phyloP scores from a whole-genome alignment of 2,797 vertebrate species.

The Stomatorhinus walkeri region DNA sequence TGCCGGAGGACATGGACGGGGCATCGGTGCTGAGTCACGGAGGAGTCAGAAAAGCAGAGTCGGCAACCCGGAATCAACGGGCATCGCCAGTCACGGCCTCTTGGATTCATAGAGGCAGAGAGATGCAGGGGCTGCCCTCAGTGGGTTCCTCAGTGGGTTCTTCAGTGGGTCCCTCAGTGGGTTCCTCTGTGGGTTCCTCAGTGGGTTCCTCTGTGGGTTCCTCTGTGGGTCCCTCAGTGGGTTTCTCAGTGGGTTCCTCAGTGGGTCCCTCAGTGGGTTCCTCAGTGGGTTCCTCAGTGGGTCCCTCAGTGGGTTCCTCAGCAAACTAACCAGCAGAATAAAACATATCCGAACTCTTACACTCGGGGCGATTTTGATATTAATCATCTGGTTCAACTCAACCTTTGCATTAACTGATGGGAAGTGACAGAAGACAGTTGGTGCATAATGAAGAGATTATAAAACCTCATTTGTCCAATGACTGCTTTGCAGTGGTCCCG shows the following conservation, averaged over 20 bases:
- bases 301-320: background rate
- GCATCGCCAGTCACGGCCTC: background rate
- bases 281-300: too few species aligned
- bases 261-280: too few species aligned
- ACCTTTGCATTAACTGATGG: background rate
- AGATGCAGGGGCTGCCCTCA: background rate
- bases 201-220: too few species aligned
- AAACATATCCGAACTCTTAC: background rate
- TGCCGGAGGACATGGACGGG: background rate
- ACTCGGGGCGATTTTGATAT: background rate
- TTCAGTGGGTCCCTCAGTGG: too few species aligned
- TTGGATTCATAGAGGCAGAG: background rate
- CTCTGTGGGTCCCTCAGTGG: too few species aligned
- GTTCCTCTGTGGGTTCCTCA: too few species aligned
- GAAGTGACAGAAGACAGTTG: background rate
- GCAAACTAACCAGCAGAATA: background rate
- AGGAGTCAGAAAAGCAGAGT: background rate
- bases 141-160: background rate
- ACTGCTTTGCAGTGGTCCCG: background rate
- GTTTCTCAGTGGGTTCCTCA: too few species aligned
- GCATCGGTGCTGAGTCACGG: background rate
- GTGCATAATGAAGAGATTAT: background rate
- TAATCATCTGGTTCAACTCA: background rate
- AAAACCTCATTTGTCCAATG: background rate
- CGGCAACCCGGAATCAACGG: background rate